Percentiles rank a stretch among this genome's conserved stretches.
Evolutionary conservation across 2,113 vertebrate species (phyloP).

Genomic region (Onychostruthus taczanowskii): DNA sequence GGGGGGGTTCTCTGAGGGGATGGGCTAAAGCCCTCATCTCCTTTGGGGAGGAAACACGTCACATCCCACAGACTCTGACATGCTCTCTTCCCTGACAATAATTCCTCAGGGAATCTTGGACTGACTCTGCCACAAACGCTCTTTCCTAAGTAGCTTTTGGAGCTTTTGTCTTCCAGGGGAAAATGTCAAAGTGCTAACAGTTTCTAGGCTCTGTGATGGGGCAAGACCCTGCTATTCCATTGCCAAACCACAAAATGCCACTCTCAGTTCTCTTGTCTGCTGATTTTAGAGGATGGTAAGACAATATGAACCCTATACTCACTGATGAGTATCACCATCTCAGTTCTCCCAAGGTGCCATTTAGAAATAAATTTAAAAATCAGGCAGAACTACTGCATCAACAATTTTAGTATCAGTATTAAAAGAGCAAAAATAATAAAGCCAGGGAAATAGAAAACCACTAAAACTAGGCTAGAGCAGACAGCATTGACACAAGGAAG

Average conservation of each 20-base stretch:
- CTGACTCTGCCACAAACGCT: neutral
- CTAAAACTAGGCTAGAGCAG: neutral
- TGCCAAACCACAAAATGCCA: neutral
- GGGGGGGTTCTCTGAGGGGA: neutral
- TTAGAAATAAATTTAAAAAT: neutral
- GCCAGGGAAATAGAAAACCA: neutral
- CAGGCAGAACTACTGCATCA: neutral
- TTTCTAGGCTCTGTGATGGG: neutral
- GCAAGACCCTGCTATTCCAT: neutral
- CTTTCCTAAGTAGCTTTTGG: neutral
- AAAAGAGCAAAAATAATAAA: neutral
- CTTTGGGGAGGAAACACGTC: neutral
- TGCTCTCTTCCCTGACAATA: neutral
- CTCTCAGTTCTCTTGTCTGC: neutral
- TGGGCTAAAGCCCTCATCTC: neutral
- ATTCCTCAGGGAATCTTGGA: neutral
- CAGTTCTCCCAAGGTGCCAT: neutral
- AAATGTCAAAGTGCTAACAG: neutral
- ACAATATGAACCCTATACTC: neutral
- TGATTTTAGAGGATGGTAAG: neutral
- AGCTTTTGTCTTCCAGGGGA: neutral
- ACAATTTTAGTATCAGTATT: neutral
- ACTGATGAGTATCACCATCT: neutral
- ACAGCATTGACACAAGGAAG: neutral
- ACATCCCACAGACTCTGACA: neutral